Percentiles rank a stretch among this genome's conserved stretches.
phyloP scores from a whole-genome alignment of 2,113 vertebrate species.

The Podiceps cristatus region DNA sequence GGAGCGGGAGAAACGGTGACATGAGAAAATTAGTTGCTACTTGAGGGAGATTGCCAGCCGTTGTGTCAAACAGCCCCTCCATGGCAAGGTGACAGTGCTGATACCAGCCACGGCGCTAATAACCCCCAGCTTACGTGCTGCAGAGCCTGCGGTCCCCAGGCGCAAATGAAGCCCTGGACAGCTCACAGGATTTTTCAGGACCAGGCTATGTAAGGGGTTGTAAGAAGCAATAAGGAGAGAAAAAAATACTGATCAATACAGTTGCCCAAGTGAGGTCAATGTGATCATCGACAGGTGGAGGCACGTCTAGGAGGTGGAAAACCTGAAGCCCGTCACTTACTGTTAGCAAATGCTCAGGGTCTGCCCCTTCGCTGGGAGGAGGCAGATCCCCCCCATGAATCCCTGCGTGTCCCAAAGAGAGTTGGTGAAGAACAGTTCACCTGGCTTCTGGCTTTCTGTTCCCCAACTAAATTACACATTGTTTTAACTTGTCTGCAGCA shows the following conservation, averaged over 20 bases:
- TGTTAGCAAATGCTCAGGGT: neutral
- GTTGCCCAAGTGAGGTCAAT: neutral
- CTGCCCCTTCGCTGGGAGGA: neutral
- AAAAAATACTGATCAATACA: rapidly evolving
- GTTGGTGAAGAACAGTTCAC: neutral
- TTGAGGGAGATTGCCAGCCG: no score
- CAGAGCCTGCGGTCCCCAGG: neutral
- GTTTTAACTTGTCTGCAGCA: neutral
- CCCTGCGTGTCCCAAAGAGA: rapidly evolving
- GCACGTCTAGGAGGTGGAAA: neutral
- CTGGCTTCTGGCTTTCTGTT: neutral
- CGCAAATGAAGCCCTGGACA: neutral
- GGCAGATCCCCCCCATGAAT: rapidly evolving
- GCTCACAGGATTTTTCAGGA: neutral
- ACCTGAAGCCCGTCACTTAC: neutral
- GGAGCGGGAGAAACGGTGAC: neutral
- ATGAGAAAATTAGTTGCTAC: neutral
- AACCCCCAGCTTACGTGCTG: neutral
- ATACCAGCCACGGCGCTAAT: neutral
- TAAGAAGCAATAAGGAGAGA: neutral
- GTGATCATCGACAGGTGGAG: rapidly evolving
- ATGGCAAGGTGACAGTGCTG: neutral
- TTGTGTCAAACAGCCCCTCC: neutral
- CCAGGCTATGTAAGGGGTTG: neutral
- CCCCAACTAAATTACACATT: neutral